Evolutionary conservation across 2,888 invertebrate species (phyloP).

Genomic region (Thelaira solivaga): DNA sequence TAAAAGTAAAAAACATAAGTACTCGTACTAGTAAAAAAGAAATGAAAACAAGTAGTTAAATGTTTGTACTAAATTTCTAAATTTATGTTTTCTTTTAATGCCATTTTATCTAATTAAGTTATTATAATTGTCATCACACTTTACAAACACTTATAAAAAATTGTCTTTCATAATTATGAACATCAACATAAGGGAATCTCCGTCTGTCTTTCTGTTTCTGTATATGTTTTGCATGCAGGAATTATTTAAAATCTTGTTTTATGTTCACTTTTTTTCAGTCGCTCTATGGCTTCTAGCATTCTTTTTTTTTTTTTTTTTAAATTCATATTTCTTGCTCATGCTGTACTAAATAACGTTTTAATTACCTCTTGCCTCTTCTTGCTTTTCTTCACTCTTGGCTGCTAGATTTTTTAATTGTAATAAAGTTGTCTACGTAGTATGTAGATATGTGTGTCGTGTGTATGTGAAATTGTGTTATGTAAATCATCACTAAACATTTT

Average conservation of each 20-base stretch:
- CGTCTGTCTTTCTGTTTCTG: neutral
- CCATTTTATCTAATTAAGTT: constrained; percentile 33
- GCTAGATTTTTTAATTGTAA: constrained; percentile 6
- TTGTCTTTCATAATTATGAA: constrained; percentile 17
- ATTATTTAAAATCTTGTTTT: constrained; percentile 8
- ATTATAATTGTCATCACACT: constrained; percentile 17
- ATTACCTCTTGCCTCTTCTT: constrained; percentile 47
- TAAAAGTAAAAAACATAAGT: neutral
- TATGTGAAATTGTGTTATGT: neutral
- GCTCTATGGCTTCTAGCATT: constrained; percentile 49
- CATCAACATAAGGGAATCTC: constrained; percentile 5
- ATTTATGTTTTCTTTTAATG: neutral
- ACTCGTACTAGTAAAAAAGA: neutral
- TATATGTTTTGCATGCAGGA: neutral
- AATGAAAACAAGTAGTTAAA: constrained; percentile 19
- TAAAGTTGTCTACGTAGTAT: constrained; percentile 1
- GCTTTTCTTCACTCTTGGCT: neutral
- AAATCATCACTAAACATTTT: constrained; percentile 28
- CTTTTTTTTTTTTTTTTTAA: neutral
- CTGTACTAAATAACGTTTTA: constrained; percentile 59
- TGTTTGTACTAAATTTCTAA: constrained; percentile 31
- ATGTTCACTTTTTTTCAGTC: constrained; percentile 14
- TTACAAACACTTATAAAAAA: neutral
- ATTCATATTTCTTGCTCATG: constrained; percentile 23
- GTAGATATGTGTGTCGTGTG: constrained; percentile 9